phyloP scores from a whole-genome alignment of 2,113 vertebrate species.

The Leucopsar rothschildi region DNA sequence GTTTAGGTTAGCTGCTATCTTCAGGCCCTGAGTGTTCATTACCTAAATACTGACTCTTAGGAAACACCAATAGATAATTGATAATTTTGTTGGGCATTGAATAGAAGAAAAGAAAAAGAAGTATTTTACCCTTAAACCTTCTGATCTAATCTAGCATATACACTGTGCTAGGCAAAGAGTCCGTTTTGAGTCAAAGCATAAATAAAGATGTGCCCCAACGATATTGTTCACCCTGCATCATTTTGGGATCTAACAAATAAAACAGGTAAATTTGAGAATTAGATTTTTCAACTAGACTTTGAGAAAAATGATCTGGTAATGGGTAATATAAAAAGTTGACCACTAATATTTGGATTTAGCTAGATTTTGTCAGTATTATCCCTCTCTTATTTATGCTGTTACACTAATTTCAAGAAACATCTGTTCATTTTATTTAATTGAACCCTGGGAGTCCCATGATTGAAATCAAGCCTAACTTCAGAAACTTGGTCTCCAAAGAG shows the following conservation, averaged over 20 bases:
- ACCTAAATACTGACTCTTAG: background rate
- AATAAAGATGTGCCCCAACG: background rate
- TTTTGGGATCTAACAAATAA: background rate
- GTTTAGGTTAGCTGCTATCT: background rate
- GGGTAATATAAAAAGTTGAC: background rate
- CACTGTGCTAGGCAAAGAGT: background rate
- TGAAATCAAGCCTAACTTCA: constrained; percentile 19
- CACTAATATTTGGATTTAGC: constrained; percentile 5
- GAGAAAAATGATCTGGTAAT: background rate
- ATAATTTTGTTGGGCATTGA: background rate
- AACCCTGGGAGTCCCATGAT: constrained; percentile 10
- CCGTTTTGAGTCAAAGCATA: background rate
- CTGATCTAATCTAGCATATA: background rate
- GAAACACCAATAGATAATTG: background rate
- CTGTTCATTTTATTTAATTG: constrained; percentile 54
- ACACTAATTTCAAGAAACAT: constrained; percentile 42
- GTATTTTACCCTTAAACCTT: background rate
- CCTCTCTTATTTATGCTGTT: constrained; percentile 8
- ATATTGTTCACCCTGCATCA: background rate
- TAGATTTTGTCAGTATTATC: background rate
- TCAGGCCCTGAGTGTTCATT: background rate
- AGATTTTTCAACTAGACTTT: background rate
- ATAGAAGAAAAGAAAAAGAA: background rate
- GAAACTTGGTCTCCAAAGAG: constrained; percentile 30
- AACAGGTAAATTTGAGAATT: background rate